A percentile compares a stretch with the other conserved stretches of the same genome.
phyloP scores from a whole-genome alignment of 2,888 invertebrate species.

The Sphecodes monilicornis region DNA sequence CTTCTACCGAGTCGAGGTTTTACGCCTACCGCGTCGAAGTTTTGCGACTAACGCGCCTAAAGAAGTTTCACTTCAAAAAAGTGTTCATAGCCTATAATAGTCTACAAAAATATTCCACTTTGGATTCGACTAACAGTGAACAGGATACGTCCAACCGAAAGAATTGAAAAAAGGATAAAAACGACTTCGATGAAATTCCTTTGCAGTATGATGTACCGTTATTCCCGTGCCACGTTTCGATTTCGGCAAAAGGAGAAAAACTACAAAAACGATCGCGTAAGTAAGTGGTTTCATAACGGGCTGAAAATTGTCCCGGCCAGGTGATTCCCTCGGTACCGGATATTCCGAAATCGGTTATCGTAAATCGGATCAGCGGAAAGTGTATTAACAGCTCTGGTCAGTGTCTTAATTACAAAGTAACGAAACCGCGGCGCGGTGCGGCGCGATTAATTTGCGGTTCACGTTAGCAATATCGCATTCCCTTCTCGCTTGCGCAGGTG shows the following conservation, averaged over 20 bases:
- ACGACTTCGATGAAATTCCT: background rate
- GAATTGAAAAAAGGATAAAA: background rate
- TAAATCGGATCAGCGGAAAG: constrained; percentile 26
- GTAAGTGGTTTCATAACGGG: constrained; percentile 26
- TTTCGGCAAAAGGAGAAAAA: background rate
- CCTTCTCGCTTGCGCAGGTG: constrained; percentile 16
- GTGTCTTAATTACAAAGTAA: constrained; percentile 60
- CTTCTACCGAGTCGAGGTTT: too few species aligned
- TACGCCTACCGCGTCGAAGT: too few species aligned
- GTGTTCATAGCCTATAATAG: background rate
- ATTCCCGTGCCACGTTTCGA: background rate
- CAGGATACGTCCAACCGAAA: background rate
- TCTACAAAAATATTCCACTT: background rate
- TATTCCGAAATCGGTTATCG: constrained; percentile 38
- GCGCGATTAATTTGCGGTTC: constrained; percentile 52
- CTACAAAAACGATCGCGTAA: background rate
- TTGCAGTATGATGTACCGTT: background rate
- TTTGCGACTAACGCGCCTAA: too few species aligned
- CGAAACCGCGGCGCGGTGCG: constrained; percentile 36
- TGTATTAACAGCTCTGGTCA: constrained; percentile 44
- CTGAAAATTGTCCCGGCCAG: constrained; percentile 22
- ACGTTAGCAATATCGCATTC: background rate
- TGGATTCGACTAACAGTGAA: background rate
- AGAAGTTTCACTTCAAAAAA: too few species aligned
- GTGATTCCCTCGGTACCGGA: background rate